Evolutionary conservation across 2,797 vertebrate species (phyloP).

Genomic region (Peromyscus melanophrys): DNA sequence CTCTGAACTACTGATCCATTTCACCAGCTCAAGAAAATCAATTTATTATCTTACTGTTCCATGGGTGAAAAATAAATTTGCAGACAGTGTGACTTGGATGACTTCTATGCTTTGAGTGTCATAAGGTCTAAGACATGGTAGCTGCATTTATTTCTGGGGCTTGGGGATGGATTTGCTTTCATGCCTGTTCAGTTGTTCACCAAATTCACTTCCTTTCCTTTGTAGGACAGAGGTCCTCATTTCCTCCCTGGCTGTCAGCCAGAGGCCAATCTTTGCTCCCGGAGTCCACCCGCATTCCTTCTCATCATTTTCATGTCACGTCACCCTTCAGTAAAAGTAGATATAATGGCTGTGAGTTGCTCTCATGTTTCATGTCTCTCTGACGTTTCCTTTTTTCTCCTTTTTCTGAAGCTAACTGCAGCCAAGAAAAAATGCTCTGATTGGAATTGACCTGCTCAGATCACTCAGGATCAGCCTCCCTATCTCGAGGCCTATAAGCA

Average conservation of each 20-base stretch:
- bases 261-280: constrained; percentile 46
- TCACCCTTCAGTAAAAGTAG: constrained; percentile 13
- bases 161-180: constrained; percentile 32
- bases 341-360: constrained; percentile 13
- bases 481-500: neutral
- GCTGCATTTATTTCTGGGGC: constrained; percentile 21
- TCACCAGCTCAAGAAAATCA: neutral
- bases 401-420: constrained; percentile 12
- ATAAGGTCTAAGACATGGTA: constrained; percentile 15
- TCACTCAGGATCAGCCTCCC: constrained; percentile 8
- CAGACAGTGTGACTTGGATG: neutral
- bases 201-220: constrained; percentile 18
- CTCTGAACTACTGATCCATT: neutral
- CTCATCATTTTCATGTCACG: neutral
- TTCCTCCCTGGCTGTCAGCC: constrained; percentile 45
- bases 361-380: constrained; percentile 33
- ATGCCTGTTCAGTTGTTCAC: neutral
- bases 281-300: constrained; percentile 3
- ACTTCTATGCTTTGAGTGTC: constrained; percentile 12
- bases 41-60: constrained; percentile 30
- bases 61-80: neutral
- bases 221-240: constrained; percentile 19
- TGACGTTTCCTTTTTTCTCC: neutral
- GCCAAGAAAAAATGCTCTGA: constrained; percentile 17
- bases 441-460: neutral